Conservation (phyloP, 2,113 vertebrate genomes). For the Ptyas mucosa region DNA sequence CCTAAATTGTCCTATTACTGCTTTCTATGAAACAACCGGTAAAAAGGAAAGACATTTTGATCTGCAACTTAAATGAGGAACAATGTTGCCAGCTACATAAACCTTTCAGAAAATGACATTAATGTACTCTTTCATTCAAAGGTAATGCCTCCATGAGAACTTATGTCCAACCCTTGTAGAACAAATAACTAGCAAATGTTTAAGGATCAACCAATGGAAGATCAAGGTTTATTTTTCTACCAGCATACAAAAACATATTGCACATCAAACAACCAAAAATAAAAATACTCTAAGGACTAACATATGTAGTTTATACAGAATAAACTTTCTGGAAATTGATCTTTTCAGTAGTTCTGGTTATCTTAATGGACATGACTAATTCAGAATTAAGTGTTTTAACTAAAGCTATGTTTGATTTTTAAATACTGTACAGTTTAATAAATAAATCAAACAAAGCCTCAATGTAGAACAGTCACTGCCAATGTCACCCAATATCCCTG, state of each 20-base stretch:
- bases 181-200: slow-evolving; percentile 43
- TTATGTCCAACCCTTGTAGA: neutral
- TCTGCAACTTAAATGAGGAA: neutral
- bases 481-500: slow-evolving; percentile 86
- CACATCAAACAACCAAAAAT: slow-evolving; percentile 99
- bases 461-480: slow-evolving; percentile 90
- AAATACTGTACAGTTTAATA: slow-evolving; percentile 99
- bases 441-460: slow-evolving; percentile 98
- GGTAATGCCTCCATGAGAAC: neutral
- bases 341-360: slow-evolving; percentile 96
- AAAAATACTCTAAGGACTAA: slow-evolving; percentile 85
- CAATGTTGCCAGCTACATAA: neutral
- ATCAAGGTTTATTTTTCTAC: slow-evolving; percentile 98
- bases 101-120: neutral
- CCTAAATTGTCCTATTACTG: neutral
- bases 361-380: slow-evolving; percentile 84
- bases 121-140: neutral
- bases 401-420: slow-evolving; percentile 90
- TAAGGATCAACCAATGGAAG: slow-evolving; percentile 89
- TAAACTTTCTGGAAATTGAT: slow-evolving; percentile 92
- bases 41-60: neutral
- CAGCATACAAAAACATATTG: slow-evolving; percentile 99
- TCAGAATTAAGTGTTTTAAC: slow-evolving; percentile 90
- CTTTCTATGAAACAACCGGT: neutral
- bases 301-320: slow-evolving; percentile 84